Base-by-base conservation (phyloP, 2,797 vertebrate species). In the Hyperoplus lanceolatus region DNA sequence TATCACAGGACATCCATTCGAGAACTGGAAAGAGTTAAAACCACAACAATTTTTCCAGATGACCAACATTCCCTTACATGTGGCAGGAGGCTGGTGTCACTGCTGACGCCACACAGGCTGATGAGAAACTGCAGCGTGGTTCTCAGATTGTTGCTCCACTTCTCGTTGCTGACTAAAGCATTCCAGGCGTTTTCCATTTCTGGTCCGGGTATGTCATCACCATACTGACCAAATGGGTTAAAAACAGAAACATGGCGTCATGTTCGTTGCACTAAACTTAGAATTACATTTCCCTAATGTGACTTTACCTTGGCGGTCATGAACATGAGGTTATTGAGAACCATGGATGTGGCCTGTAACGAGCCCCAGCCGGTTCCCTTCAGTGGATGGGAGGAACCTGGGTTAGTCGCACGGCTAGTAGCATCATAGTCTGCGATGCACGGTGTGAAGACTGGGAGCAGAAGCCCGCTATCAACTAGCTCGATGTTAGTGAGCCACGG, bases 111-210 rank as follows among this genome's bases (percentile, higher is more conserved):
- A 73, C 98, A 99, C 58, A 99, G 91, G 72, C 97, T 99, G 89
- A 98, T 97, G 63, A 99, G 96, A 91, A 99, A 99, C 90, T 99
- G 98, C 76, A 99, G 88, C 1, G 96, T 94, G 87, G 97, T 96
- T 82, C 97, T 92, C 84, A 99, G 94, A 90, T 99, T 99, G 94
- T 97, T 97, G 94, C 95, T 97, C 98, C 98, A 99, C 74, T 97
- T 99, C 77, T 98, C 97, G 14, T 98, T 99, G 94, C 96, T 96
- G 84, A 97, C 97, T 80, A 99, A 91, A 11, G 98, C 97, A 67
- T 98, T 99, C 98, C 98, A 99, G 75, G 96, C 96, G 8, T 99
- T 99, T 92, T 99, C 98, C 97, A 99, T 98, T 91, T 99, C 98
- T 1, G 96, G 95, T 57, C 98, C 98, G 0, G 98, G 97, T 74